Percentiles rank a stretch among this genome's conserved stretches.
These are phyloP conservation scores for Hippoglossus stenolepis DNA, from an alignment of 2,113 vertebrate genomes.

Conservation along the genomic window DNA sequence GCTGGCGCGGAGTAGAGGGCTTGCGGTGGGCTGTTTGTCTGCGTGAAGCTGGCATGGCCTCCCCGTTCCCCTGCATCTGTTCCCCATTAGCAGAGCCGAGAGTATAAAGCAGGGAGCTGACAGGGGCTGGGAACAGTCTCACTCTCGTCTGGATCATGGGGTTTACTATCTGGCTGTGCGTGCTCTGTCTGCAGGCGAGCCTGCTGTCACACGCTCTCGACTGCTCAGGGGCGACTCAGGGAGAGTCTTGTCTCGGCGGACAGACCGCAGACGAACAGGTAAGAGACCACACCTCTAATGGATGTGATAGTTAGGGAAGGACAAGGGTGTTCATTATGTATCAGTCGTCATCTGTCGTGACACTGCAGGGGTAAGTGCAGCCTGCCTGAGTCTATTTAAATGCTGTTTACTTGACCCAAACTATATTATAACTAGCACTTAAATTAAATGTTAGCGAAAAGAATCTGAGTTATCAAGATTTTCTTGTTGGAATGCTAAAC, in stretches of 20 bases:
- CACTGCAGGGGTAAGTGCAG: constrained; percentile 46
- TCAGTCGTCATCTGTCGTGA: constrained; percentile 50
- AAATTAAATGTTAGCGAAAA: constrained; percentile 6
- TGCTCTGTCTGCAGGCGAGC: constrained; percentile 79
- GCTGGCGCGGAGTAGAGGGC: constrained; percentile 70
- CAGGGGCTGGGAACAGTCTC: constrained; percentile 72
- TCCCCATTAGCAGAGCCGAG: constrained; percentile 81
- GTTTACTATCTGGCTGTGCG: constrained; percentile 76
- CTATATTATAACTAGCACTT: constrained; percentile 32
- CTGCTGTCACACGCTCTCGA: constrained; percentile 78
- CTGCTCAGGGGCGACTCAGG: constrained; percentile 64
- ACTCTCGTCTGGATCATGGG: constrained; percentile 79
- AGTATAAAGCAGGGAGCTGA: constrained; percentile 81
- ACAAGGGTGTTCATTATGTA: constrained; percentile 58
- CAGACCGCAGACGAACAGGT: constrained; percentile 75
- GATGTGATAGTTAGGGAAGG: constrained; percentile 60
- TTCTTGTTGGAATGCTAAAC: background rate
- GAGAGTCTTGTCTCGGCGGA: constrained; percentile 62
- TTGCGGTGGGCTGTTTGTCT: constrained; percentile 81
- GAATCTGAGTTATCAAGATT: constrained; percentile 26
- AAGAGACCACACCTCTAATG: constrained; percentile 61
- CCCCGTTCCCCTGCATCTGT: constrained; percentile 79
- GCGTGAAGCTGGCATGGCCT: constrained; percentile 78
- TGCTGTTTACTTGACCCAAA: constrained; percentile 48
- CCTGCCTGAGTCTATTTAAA: constrained; percentile 47